These are phyloP conservation scores for Helobdella robusta DNA, from an alignment of 2,888 invertebrate species.

Conservation along the genomic window DNA sequence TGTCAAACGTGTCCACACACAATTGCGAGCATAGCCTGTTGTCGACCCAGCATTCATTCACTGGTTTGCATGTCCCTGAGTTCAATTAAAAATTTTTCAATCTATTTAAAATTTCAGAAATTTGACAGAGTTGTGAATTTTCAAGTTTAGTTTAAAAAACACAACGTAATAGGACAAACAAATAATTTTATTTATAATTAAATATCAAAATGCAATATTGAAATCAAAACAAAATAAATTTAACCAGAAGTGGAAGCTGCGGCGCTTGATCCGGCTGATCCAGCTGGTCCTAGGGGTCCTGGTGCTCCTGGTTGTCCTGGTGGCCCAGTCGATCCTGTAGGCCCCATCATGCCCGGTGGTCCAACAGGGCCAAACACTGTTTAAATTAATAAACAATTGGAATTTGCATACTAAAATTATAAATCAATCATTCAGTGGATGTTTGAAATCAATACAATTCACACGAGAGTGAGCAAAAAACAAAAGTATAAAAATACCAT, in stretches of 20 bases:
- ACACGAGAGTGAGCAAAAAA: too few relatives aligned
- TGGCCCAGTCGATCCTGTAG: not conserved
- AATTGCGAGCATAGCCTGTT: conserved; percentile 31
- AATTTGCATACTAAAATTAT: not conserved
- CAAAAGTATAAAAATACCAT: too few relatives aligned
- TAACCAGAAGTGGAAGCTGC: too few relatives aligned
- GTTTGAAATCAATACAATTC: not conserved
- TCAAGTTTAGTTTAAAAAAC: too few relatives aligned
- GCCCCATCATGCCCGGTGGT: not conserved
- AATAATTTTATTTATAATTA: too few relatives aligned
- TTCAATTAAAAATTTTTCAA: too few relatives aligned
- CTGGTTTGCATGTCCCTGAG: not conserved
- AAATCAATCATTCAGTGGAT: not conserved
- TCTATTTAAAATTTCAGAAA: too few relatives aligned
- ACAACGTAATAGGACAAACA: too few relatives aligned
- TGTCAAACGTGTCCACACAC: conserved; percentile 33
- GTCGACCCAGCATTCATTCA: conserved; percentile 30
- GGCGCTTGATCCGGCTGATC: not conserved
- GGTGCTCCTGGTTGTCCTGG: not conserved
- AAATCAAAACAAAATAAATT: too few relatives aligned
- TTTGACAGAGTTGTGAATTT: too few relatives aligned
- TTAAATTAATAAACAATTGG: not conserved
- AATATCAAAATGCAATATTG: too few relatives aligned
- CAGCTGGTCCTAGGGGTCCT: not conserved
- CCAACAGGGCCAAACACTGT: conserved; percentile 9